Evolutionary conservation across 92 coral and sea anemone species (phyloP).

Genomic region (Galaxea fascicularis): DNA sequence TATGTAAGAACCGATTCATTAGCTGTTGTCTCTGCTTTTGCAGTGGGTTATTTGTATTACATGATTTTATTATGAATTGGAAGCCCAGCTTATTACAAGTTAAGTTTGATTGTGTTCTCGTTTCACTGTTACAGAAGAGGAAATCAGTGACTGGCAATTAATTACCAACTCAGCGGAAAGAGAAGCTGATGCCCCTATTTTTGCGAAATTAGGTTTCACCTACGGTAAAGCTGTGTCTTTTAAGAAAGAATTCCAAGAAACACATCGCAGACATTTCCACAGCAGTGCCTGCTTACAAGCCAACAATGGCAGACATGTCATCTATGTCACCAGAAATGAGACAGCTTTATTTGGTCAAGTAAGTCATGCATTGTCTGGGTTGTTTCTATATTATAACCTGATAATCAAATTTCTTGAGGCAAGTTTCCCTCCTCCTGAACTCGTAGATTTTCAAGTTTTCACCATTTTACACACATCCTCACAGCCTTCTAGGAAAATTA

Average conservation of each 20-base stretch:
- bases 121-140: constrained; percentile 50
- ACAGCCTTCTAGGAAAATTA: too few species aligned
- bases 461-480: too few species aligned
- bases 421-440: constrained; percentile 37
- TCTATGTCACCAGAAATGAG: constrained; percentile 37
- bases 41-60: too few species aligned
- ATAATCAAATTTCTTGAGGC: not conserved
- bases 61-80: too few species aligned
- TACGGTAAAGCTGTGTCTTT: constrained; percentile 52
- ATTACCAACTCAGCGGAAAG: constrained; percentile 30
- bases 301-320: constrained; percentile 53
- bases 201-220: constrained; percentile 37
- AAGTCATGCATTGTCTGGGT: constrained; percentile 29
- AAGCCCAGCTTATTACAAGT: too few species aligned
- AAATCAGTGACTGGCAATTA: constrained; percentile 37
- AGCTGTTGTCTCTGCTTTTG: not conserved
- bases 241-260: constrained; percentile 28
- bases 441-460: constrained; percentile 33
- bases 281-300: constrained; percentile 17
- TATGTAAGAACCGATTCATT: constrained; percentile 42
- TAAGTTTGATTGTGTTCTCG: not conserved
- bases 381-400: constrained; percentile 39
- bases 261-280: constrained; percentile 10
- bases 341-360: constrained; percentile 57
- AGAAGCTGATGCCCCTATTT: constrained; percentile 67